phyloP scores from a whole-genome alignment of 2,888 invertebrate genomes.

The Zaprionus bogoriensis region DNA sequence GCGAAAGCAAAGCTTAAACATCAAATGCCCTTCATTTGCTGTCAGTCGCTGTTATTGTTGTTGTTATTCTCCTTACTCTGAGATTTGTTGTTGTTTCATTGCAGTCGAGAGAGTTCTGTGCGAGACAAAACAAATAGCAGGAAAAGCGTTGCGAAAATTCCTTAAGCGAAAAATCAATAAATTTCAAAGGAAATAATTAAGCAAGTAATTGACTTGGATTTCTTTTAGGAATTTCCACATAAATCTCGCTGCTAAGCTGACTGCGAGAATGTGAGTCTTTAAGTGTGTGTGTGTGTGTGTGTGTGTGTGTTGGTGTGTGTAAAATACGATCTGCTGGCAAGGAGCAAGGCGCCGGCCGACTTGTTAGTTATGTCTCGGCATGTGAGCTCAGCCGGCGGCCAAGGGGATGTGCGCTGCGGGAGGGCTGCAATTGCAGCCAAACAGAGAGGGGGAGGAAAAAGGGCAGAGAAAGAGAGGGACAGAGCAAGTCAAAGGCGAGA shows the following conservation, averaged over 20 bases:
- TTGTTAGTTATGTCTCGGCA: constrained; percentile 69
- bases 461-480: neutral
- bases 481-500: neutral
- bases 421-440: constrained; percentile 61
- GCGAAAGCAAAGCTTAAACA: constrained; percentile 25
- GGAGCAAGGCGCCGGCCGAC: constrained; percentile 35
- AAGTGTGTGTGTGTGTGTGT: constrained; percentile 3
- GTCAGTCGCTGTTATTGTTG: constrained; percentile 3
- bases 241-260: constrained; percentile 74
- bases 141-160: constrained; percentile 59
- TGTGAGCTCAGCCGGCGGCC: constrained; percentile 58
- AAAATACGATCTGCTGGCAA: constrained; percentile 52
- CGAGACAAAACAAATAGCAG: constrained; percentile 59
- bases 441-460: neutral
- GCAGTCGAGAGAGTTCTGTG: constrained; percentile 37
- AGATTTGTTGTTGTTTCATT: constrained; percentile 31
- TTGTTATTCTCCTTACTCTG: neutral
- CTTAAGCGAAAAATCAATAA: constrained; percentile 70
- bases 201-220: constrained; percentile 80
- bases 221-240: constrained; percentile 78
- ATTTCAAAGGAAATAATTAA: constrained; percentile 78
- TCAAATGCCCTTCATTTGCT: constrained; percentile 40
- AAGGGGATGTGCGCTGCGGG: constrained; percentile 47
- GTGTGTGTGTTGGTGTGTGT: constrained; percentile 23
- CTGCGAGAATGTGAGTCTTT: constrained; percentile 1